A percentile compares a stretch with the other conserved stretches of the same genome.
These are phyloP conservation scores for Biston betularia DNA, from an alignment of 2,888 invertebrate species.

Conservation along the genomic window DNA sequence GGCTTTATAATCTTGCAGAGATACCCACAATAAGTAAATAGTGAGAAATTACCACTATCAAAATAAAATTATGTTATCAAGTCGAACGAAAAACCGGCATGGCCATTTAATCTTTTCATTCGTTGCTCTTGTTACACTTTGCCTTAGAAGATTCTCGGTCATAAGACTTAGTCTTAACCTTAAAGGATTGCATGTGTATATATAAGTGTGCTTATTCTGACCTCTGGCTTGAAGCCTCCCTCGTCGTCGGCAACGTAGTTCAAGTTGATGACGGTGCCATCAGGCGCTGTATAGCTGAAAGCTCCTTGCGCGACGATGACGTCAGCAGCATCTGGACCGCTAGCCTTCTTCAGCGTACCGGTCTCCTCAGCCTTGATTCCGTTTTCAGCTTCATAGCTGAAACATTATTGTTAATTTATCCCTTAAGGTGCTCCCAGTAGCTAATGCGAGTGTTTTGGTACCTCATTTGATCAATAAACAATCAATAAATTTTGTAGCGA, in stretches of 20 bases:
- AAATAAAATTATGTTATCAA: too few relatives aligned
- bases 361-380: slow-evolving; percentile 93
- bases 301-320: slow-evolving; percentile 89
- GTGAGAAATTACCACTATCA: too few relatives aligned
- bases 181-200: background rate
- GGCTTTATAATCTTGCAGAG: too few relatives aligned
- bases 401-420: slow-evolving; percentile 31
- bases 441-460: too few relatives aligned
- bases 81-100: too few relatives aligned
- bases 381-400: slow-evolving; percentile 92
- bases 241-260: slow-evolving; percentile 91
- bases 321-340: slow-evolving; percentile 88
- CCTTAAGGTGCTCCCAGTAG: background rate
- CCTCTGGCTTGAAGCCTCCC: slow-evolving; percentile 86
- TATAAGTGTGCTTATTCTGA: slow-evolving; percentile 39
- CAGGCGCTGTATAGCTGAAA: slow-evolving; percentile 89
- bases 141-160: too few relatives aligned
- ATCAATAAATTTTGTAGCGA: too few relatives aligned
- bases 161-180: background rate
- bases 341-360: slow-evolving; percentile 91
- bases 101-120: too few relatives aligned
- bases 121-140: too few relatives aligned
- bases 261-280: slow-evolving; percentile 89
- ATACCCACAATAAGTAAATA: too few relatives aligned
- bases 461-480: too few relatives aligned